Base-by-base conservation (phyloP, 2,888 invertebrate species). In the Volucella inanis region DNA sequence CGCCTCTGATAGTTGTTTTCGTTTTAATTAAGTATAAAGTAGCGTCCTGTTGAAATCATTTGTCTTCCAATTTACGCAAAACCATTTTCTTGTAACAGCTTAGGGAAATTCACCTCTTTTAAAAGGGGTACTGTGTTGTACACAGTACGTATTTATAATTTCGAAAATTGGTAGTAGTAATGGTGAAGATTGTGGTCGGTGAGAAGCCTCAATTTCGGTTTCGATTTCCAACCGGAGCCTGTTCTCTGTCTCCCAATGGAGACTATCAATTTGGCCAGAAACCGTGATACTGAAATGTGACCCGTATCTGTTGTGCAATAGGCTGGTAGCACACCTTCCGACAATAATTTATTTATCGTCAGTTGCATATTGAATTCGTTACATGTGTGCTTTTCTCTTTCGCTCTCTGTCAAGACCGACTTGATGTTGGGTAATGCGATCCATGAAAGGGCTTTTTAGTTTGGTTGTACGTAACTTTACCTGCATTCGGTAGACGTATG, bases 271-370 rank as follows among this genome's bases (percentile, higher is more conserved):
- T 45, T 22, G 31, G 31, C 31, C 31, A 57, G 49, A 54, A 62
- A 65, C 50, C 41, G 55, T 31, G 43, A 62, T 50, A 43, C 14
- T 41, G 14, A 39, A 39, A 57, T 18, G 15, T 31, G 72, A 72
- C 38, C 61, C 52, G 22, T 41, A 52, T 31, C 14, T 41, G 6
- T 12, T 31, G 38, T 64, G 76, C 76, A 62, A 76, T 76, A 81
- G 76, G 64, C 64, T 71, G 76, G 70, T 68, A 75, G 71, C 82
- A 82, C 82, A 72, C 78, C 78, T 78, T 78, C 68, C 41, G 31
- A 31, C 67, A 50, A 62, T 83, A 83, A 83, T 78, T 78, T 78
- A 83, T 83, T 68, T 61, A 47, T 62, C 62, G 78, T 83, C 78
- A 68, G 67, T 62, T 78, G 62, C 72, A 83, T 82, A 82, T 82